Evolutionary conservation across 2,888 invertebrate genomes (phyloP).

Genomic region (Dicranocentrus wangi): DNA sequence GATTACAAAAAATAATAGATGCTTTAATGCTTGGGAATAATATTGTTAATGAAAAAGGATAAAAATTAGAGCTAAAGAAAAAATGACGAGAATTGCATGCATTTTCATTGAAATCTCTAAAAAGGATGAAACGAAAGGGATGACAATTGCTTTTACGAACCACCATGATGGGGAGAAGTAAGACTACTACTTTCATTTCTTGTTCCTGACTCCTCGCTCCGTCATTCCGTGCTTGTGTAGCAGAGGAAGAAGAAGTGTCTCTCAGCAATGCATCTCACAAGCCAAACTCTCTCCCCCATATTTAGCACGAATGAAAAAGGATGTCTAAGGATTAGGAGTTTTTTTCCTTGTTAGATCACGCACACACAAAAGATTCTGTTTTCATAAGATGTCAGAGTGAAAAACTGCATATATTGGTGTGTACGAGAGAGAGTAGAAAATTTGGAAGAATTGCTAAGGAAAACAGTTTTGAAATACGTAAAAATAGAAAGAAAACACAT

Average conservation of each 20-base stretch:
- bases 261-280: slow-evolving; percentile 9
- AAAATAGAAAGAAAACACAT: slow-evolving; percentile 22
- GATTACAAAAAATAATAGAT: too few species aligned
- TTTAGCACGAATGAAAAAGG: slow-evolving; percentile 44
- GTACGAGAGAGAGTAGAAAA: slow-evolving; percentile 20
- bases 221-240: background rate
- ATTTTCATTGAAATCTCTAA: too few species aligned
- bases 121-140: too few species aligned
- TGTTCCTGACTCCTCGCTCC: background rate
- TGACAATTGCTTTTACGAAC: background rate
- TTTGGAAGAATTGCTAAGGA: slow-evolving; percentile 24
- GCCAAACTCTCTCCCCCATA: slow-evolving; percentile 22
- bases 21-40: too few species aligned
- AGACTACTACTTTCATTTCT: slow-evolving; percentile 11
- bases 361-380: slow-evolving; percentile 13
- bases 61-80: too few species aligned
- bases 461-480: slow-evolving; percentile 37
- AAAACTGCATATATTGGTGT: slow-evolving; percentile 1
- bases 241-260: background rate
- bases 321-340: slow-evolving; percentile 29
- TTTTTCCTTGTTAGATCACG: background rate
- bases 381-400: slow-evolving; percentile 19
- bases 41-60: too few species aligned
- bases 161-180: background rate
- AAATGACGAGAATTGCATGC: too few species aligned